A percentile compares a stretch with the other conserved stretches of the same genome.
Conservation (phyloP, 2,113 vertebrate species). For the Otocyon megalotis region DNA sequence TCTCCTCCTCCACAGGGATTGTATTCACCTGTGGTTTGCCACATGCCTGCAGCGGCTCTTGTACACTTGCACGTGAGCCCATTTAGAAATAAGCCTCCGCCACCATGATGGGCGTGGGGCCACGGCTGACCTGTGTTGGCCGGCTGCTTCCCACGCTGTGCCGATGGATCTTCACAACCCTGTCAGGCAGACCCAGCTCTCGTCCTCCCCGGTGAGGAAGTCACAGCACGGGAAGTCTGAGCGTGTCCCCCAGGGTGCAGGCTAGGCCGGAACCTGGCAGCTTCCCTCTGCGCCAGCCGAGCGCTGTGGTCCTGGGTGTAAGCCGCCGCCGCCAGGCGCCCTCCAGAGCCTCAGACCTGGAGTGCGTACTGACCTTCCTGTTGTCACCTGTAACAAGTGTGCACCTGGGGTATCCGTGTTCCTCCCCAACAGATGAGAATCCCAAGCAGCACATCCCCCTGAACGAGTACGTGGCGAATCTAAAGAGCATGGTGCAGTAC, state of each 20-base stretch:
- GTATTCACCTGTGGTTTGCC: accelerated
- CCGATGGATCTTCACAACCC: accelerated
- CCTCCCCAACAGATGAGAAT: slow-evolving; percentile 89
- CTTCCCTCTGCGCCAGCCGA: too few relatives aligned
- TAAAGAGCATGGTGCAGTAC: slow-evolving; percentile 89
- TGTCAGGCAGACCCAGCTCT: accelerated
- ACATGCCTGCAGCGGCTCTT: neutral
- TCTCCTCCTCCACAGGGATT: neutral
- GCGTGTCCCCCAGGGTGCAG: accelerated
- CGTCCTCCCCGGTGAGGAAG: neutral
- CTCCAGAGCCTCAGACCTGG: too few relatives aligned
- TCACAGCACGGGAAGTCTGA: accelerated
- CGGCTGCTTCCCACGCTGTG: accelerated
- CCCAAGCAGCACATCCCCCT: slow-evolving; percentile 94
- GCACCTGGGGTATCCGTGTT: accelerated
- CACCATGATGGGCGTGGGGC: accelerated
- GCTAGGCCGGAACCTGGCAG: too few relatives aligned
- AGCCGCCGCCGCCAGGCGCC: too few relatives aligned
- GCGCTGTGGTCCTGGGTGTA: too few relatives aligned
- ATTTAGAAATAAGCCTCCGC: neutral
- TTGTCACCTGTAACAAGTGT: neutral
- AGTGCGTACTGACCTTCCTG: too few relatives aligned
- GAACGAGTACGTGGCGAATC: slow-evolving; percentile 91
- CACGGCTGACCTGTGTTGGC: neutral
- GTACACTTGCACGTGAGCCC: accelerated